Evolutionary conservation across 1,140 invertebrate genomes (phyloP), one percentile per base, ranked within the genome.

Genomic region (Aphelinus certus): DNA sequence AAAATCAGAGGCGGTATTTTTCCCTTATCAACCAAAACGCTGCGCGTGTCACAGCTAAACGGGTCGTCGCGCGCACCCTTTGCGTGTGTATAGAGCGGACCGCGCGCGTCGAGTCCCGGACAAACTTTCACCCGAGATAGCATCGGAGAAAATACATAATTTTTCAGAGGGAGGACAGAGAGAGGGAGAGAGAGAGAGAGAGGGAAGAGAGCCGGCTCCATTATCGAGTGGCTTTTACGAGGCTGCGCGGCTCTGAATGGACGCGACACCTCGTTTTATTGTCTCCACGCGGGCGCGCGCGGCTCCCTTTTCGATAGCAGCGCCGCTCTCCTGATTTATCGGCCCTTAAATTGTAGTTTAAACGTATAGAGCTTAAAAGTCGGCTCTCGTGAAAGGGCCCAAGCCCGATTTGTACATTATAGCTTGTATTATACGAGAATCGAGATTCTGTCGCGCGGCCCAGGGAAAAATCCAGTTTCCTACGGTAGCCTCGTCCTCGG

Each of bases 191-290:
- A 55, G 6, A 10, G 3, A n/a, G 42, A 47, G 57, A 71, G 48
- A 53, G 26, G 9, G 9, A 65, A 53, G 48, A 62, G 49, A 43
- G 46, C 62, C 63, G 10, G 2, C 79, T 83, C 78, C 80, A 83
- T 83, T 84, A 84, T 84, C 79, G 82, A 80, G 78, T 76, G 53
- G 67, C 56, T 76, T 74, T 81, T 81, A 78, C 53, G 73, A 66
- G 73, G 51, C 63, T 60, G 45, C 69, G 68, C 4, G 9, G n/a
- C 57, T 70, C 61, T 70, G 57, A 70, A 61, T 61, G 47, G 26
- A 26, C n/a, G 56, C 46, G 62, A 73, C 71, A 67, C 55, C 53
- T 67, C 45, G 48, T 67, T 67, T 67, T 67, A 67, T 67, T 65
- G 65, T 73, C 60, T 72, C 57, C 48, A n/a, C 26, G 45, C 26